Base-by-base conservation (phyloP, 2,888 invertebrate genomes). In the Atethmia centrago region DNA sequence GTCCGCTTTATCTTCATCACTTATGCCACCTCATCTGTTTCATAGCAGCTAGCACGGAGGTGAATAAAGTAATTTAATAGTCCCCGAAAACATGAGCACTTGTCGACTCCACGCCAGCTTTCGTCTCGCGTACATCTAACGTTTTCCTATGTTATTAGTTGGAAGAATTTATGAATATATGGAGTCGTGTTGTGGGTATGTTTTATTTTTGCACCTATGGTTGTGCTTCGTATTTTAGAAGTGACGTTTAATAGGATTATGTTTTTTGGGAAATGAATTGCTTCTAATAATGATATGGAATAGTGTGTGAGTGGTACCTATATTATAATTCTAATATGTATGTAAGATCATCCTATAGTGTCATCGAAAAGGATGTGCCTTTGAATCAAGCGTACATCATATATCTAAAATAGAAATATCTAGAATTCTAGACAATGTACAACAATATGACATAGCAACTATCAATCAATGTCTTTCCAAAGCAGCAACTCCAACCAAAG, bases 61-160 rank as follows among this genome's bases (percentile, higher is more conserved):
- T 90, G 89, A 90, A 92, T 91, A 89, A 88, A 92, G 90, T 92
- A 92, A 92, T 93, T 92, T 93, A 92, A 92, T 92, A 90, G 88
- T 89, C 80, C 82, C 88, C 89, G 81, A 91, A 92, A 92, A 92
- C 90, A 91, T 90, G 92, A 91, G 85, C 86, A 83, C 88, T 89
- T 90, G 90, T 90, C 87, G 85, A 86, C 87, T 86, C 82, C 80
- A 86, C 82, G 79, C 85, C 82, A 81, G 84, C 83, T 79, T 82
- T 79, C 83, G 79, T 80, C 83, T 82, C 77, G 55, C 53, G 56
- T 69, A 74, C 74, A 75, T 72, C 65, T 79, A 80, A 73, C 82
- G 67, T 84, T 71, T 72, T 61, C 72, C 83, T 70, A 65, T 71
- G 66, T 70, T 81, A 83, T 81, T 78, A 79, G 81, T 79, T 36